Base-by-base conservation (phyloP, 2,797 vertebrate genomes). In the Antennarius maculatus region DNA sequence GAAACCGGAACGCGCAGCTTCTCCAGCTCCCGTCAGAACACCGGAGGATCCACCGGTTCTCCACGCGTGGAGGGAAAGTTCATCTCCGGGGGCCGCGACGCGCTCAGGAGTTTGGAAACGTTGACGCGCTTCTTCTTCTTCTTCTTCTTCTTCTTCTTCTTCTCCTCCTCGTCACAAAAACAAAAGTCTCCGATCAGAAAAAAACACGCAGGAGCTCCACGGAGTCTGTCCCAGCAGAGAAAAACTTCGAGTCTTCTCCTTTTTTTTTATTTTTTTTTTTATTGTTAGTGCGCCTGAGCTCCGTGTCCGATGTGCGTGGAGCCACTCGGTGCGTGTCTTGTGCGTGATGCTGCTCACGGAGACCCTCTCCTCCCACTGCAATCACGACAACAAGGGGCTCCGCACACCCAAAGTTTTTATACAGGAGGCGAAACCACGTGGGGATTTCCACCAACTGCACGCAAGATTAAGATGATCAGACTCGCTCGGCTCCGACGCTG, bases 321-420 rank as follows among this genome's bases (percentile, higher is more conserved):
- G 61, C 39, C 69, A 76, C 54, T 76, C 72, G 70, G 70, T 74
- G 79, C 60, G 80, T 77, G 53, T 39, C 37, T 8, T 39, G 47
- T 57, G 55, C 31, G 29, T 77, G 88, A 77, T 86, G 85, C 88
- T 89, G 86, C 86, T 80, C 85, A 70, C 86, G 65, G 75, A 86
- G 71, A 87, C 81, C 87, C 85, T 78, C 72, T 72, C 69, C 80
- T 88, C 86, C 28, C 76, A 87, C 74, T 88, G 87, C 90, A 88
- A 88, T 94, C 94, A 92, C 92, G 88, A 93, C 92, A 89, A 89
- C 83, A 76, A 23, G 89, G 92, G 92, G 83, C 91, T 91, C 93
- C 86, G 91, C 86, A 73, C 92, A 88, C 89, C 84, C 91, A 90
- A 95, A 95, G 91, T 94, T 94, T 93, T 95, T 95, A 95, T 95